A percentile compares a stretch with the other conserved stretches of the same genome.
These are phyloP conservation scores for Trachurus trachurus DNA, from an alignment of 2,797 vertebrate genomes.

Conservation along the genomic window DNA sequence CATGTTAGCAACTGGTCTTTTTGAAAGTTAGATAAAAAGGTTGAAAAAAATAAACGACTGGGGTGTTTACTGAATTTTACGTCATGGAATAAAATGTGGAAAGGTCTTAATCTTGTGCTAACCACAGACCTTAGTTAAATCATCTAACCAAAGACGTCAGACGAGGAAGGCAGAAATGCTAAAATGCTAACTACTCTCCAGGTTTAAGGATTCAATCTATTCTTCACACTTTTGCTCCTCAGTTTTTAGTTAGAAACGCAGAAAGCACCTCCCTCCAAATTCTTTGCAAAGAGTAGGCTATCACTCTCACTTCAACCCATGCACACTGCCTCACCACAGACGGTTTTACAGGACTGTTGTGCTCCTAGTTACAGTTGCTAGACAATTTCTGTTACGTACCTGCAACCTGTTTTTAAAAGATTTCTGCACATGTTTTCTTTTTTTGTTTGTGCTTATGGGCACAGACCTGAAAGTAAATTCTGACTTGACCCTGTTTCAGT, in stretches of 20 bases:
- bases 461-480: background rate
- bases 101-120: too few species aligned
- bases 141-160: too few species aligned
- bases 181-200: too few species aligned
- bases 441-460: background rate
- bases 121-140: too few species aligned
- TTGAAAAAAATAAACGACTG: too few species aligned
- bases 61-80: too few species aligned
- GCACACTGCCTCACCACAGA: background rate
- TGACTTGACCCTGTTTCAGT: background rate
- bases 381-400: background rate
- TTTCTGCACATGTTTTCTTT: background rate
- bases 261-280: background rate
- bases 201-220: background rate
- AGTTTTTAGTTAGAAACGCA: background rate
- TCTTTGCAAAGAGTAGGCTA: background rate
- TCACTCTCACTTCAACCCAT: background rate
- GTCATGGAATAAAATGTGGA: too few species aligned
- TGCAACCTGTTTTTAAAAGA: background rate
- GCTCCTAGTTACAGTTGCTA: background rate
- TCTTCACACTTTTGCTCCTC: background rate
- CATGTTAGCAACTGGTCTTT: too few species aligned
- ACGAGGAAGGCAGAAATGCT: too few species aligned
- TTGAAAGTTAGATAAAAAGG: too few species aligned
- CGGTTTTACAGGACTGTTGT: slow-evolving; percentile 1